A percentile compares a stretch with the other conserved stretches of the same genome.
phyloP scores from a whole-genome alignment of 2,888 invertebrate genomes.

The Erynnis tages region DNA sequence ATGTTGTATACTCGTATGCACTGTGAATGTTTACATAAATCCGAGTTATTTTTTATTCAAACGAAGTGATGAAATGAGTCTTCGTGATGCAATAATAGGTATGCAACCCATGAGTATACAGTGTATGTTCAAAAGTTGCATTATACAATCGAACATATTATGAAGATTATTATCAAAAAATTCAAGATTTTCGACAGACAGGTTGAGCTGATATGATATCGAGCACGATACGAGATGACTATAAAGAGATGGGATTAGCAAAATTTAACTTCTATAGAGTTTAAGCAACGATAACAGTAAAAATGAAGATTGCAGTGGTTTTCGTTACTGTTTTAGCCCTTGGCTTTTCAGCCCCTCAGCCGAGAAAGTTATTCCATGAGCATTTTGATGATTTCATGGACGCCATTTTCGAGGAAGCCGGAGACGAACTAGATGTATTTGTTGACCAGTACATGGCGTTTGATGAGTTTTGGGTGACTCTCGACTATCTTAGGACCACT shows the following conservation, averaged over 20 bases:
- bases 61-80: too few species aligned
- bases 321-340: constrained; percentile 47
- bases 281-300: constrained; percentile 33
- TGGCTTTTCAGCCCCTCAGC: constrained; percentile 52
- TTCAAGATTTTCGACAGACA: background rate
- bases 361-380: constrained; percentile 60
- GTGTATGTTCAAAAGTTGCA: too few species aligned
- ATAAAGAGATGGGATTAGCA: constrained; percentile 1
- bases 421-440: constrained; percentile 41
- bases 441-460: constrained; percentile 46
- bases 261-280: constrained; percentile 30
- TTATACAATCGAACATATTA: background rate
- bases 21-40: too few species aligned
- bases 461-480: constrained; percentile 50
- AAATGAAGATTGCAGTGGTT: constrained; percentile 51
- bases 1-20: too few species aligned
- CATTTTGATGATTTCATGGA: constrained; percentile 59
- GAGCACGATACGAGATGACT: background rate
- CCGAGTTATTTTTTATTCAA: too few species aligned
- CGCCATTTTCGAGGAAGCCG: constrained; percentile 46
- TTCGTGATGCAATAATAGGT: too few species aligned
- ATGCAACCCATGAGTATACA: too few species aligned
- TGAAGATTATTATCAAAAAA: background rate
- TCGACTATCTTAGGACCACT: constrained; percentile 47
- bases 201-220: background rate